Conservation (phyloP, 1,140 invertebrate genomes). For the Andricus grossulariae region DNA sequence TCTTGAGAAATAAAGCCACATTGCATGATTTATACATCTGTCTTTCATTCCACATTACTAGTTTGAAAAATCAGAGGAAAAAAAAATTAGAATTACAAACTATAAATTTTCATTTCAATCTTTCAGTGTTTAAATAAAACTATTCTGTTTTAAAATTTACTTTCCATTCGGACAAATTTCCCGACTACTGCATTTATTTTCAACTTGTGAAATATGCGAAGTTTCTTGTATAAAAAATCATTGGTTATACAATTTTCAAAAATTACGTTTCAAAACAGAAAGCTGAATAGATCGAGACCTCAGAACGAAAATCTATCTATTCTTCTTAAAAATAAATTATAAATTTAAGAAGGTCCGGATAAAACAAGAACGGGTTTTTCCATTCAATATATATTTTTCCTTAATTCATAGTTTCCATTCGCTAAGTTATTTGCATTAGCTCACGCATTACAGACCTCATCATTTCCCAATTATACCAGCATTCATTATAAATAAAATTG, state of each 20-base stretch:
- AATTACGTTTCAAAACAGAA: too few relatives aligned
- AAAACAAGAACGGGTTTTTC: not conserved
- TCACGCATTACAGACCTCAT: slow-evolving; percentile 14
- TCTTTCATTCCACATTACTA: not conserved
- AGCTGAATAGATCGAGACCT: too few relatives aligned
- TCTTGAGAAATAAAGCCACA: slow-evolving; percentile 4
- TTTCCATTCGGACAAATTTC: too few relatives aligned
- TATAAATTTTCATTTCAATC: too few relatives aligned
- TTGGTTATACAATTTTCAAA: too few relatives aligned
- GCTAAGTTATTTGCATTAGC: not conserved
- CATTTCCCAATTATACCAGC: slow-evolving; percentile 9
- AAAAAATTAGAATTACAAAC: too few relatives aligned
- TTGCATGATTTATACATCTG: slow-evolving; percentile 15
- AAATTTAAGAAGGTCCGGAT: not conserved
- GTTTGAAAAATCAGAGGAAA: not conserved
- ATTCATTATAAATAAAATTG: slow-evolving; percentile 29
- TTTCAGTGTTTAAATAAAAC: too few relatives aligned
- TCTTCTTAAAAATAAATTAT: not conserved
- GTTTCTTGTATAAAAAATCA: too few relatives aligned
- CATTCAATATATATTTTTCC: slow-evolving; percentile 20
- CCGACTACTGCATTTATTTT: too few relatives aligned
- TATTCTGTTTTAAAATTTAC: too few relatives aligned
- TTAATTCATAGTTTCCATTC: not conserved
- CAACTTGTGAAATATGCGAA: too few relatives aligned
- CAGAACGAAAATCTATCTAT: not conserved